Conservation (phyloP, 2,888 invertebrate genomes). For the Phengaris alcon region DNA sequence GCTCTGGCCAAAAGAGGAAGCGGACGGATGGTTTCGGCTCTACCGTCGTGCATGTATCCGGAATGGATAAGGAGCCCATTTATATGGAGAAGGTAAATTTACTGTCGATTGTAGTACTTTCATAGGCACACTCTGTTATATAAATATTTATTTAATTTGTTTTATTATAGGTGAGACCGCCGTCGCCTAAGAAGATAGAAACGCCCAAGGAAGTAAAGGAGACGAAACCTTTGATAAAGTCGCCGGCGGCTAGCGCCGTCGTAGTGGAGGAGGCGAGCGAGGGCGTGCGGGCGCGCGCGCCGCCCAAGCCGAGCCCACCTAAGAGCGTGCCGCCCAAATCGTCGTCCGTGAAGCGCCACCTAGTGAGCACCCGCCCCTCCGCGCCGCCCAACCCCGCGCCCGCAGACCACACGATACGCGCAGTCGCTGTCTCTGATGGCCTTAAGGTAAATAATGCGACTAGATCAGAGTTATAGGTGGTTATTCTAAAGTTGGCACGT, state of each 20-base stretch:
- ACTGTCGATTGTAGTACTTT: neutral
- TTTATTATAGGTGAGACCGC: conserved; percentile 27
- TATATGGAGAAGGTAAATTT: conserved; percentile 44
- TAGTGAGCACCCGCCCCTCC: conserved; percentile 35
- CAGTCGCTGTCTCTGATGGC: conserved; percentile 65
- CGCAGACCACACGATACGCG: conserved; percentile 45
- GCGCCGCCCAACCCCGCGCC: neutral
- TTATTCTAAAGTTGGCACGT: too few species aligned
- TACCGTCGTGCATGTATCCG: conserved; percentile 52
- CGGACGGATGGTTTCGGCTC: conserved; percentile 57
- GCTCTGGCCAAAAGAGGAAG: conserved; percentile 60
- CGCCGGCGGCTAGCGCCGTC: conserved; percentile 34
- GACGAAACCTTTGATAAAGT: conserved; percentile 31
- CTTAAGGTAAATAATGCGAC: conserved; percentile 50
- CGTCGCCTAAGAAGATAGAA: conserved; percentile 31
- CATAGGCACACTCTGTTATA: neutral
- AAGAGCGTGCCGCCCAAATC: conserved; percentile 42
- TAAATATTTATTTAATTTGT: neutral
- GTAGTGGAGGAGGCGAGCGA: conserved; percentile 60
- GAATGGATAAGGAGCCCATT: conserved; percentile 50
- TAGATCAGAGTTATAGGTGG: too few species aligned
- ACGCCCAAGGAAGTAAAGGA: conserved; percentile 38
- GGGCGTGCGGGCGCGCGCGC: conserved; percentile 27
- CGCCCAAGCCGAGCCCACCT: conserved; percentile 16
- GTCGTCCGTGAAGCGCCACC: conserved; percentile 68